Evolutionary conservation across 2,888 invertebrate species (phyloP).

Genomic region (Belgica antarctica): DNA sequence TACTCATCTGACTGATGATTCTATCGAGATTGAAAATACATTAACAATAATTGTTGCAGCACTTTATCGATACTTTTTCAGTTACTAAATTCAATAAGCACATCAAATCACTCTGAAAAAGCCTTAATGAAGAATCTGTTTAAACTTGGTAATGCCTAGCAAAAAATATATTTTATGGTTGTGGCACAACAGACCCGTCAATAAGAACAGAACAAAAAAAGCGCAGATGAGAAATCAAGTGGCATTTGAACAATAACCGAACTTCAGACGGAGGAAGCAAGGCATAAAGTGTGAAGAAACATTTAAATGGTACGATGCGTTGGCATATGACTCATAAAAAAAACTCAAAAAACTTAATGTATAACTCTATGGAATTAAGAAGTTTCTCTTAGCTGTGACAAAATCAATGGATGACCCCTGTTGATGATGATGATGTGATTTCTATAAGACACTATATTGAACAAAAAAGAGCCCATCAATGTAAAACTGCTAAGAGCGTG

Average conservation of each 20-base stretch:
- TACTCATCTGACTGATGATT: too few relatives aligned
- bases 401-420: too few relatives aligned
- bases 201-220: neutral
- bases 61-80: too few relatives aligned
- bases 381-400: too few relatives aligned
- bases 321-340: too few relatives aligned
- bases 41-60: too few relatives aligned
- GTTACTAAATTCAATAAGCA: too few relatives aligned
- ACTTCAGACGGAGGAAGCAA: conserved; percentile 34
- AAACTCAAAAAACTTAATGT: too few relatives aligned
- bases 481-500: neutral
- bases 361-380: too few relatives aligned
- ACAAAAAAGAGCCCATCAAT: conserved; percentile 32
- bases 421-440: conserved; percentile 42
- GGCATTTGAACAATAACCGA: conserved; percentile 37
- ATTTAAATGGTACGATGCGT: too few relatives aligned
- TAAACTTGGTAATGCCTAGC: neutral
- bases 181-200: neutral
- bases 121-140: neutral
- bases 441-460: conserved; percentile 26
- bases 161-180: neutral
- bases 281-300: conserved; percentile 16
- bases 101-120: neutral
- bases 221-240: conserved; percentile 27
- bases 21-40: too few relatives aligned